Percentiles rank a stretch among this genome's conserved stretches.
phyloP scores from a whole-genome alignment of 2,113 vertebrate species.

The Tyrannus savana region DNA sequence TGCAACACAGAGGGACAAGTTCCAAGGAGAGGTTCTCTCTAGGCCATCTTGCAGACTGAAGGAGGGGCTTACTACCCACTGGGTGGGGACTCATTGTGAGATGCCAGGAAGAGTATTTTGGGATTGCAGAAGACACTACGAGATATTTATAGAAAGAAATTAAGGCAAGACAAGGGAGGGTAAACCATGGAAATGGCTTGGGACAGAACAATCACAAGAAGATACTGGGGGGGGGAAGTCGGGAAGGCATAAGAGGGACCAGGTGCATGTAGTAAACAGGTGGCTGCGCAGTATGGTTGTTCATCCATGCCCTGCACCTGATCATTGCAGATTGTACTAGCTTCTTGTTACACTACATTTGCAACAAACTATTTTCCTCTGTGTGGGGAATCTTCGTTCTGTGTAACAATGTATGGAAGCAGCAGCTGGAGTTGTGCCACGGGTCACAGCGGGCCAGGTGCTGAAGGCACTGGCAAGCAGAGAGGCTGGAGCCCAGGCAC shows the following conservation, averaged over 20 bases:
- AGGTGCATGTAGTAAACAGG: background rate
- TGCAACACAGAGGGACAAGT: rapidly evolving
- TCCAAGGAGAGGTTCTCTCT: background rate
- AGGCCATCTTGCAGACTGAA: background rate
- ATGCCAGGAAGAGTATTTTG: background rate
- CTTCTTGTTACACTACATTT: background rate
- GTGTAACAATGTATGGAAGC: background rate
- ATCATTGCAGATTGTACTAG: background rate
- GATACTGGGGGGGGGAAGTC: background rate
- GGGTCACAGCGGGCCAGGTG: rapidly evolving
- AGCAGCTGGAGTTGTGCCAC: background rate
- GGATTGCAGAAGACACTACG: background rate
- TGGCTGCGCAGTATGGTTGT: background rate
- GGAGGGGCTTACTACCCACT: background rate
- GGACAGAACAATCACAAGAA: background rate
- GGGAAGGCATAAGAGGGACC: background rate
- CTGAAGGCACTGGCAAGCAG: background rate
- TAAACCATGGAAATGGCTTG: background rate
- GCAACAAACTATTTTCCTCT: background rate
- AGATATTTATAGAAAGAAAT: background rate
- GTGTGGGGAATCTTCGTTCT: background rate
- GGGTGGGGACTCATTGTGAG: background rate
- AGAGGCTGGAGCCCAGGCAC: rapidly evolving
- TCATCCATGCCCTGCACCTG: background rate
- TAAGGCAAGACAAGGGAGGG: background rate